Percentiles rank a stretch among this genome's conserved stretches.
Evolutionary conservation across 2,888 invertebrate genomes (phyloP).

Genomic region (Polyommatus icarus): DNA sequence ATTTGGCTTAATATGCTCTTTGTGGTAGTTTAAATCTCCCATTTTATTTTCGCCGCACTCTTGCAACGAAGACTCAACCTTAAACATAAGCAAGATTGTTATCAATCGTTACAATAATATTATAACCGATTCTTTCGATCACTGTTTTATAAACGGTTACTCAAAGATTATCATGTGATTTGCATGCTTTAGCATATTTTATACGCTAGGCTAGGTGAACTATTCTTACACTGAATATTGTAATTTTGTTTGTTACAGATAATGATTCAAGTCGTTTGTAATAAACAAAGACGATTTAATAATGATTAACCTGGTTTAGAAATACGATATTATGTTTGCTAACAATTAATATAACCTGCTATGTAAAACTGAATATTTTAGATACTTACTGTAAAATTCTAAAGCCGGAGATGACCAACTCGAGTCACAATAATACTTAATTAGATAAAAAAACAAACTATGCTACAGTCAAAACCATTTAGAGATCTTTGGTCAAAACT

Average conservation of each 20-base stretch:
- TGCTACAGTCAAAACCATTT: not conserved
- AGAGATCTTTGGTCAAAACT: no score
- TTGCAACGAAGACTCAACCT: not conserved
- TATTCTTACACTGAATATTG: not conserved
- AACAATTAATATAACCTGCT: not conserved
- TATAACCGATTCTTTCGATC: not conserved
- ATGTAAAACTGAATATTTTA: not conserved
- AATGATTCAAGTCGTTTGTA: slow-evolving; percentile 16
- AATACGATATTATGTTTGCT: slow-evolving; percentile 17
- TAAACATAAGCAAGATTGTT: not conserved
- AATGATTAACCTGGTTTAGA: slow-evolving; percentile 19
- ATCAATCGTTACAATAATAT: not conserved
- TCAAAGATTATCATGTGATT: not conserved
- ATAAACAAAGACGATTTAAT: slow-evolving; percentile 14
- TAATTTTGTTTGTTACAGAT: slow-evolving; percentile 15
- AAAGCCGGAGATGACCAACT: not conserved
- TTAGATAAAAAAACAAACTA: not conserved
- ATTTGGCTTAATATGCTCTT: not conserved
- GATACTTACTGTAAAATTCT: no score
- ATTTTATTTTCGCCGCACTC: not conserved
- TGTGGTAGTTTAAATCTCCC: not conserved
- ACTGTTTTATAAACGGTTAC: slow-evolving; percentile 7
- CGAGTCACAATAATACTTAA: no score
- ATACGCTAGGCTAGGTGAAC: not conserved
- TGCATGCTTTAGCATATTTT: slow-evolving; percentile 6